Evolutionary conservation across 2,113 vertebrate species (phyloP).

Genomic region (Electrona antarctica): DNA sequence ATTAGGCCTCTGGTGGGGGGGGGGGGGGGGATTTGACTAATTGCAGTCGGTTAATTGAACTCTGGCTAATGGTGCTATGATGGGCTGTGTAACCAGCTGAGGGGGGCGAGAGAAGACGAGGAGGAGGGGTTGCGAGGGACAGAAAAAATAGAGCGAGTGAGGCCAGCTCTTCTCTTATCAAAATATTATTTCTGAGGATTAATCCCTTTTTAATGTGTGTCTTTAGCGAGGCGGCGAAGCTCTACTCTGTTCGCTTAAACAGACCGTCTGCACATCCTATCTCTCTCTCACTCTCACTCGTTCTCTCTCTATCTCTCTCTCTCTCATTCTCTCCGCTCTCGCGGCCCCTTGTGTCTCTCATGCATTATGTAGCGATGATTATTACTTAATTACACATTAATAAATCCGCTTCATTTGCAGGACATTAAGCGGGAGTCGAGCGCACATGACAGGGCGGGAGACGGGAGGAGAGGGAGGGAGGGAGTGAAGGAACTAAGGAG

Average conservation of each 20-base stretch:
- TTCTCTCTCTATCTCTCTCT: conserved; percentile 51
- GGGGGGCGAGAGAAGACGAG: conserved; percentile 32
- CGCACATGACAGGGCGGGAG: conserved; percentile 70
- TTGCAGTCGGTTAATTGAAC: conserved; percentile 72
- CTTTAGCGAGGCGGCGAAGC: conserved; percentile 71
- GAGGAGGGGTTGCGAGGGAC: conserved; percentile 12
- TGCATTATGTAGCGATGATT: conserved; percentile 86
- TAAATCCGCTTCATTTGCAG: conserved; percentile 86
- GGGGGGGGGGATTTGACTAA: conserved; percentile 49
- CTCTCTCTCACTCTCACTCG: conserved; percentile 62
- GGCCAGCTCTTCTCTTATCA: conserved; percentile 75
- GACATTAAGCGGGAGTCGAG: conserved; percentile 82
- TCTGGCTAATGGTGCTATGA: conserved; percentile 50
- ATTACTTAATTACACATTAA: conserved; percentile 88
- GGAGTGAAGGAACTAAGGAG: conserved; percentile 26
- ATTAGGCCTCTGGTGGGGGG: conserved; percentile 53
- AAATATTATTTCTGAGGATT: conserved; percentile 83
- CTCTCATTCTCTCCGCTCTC: conserved; percentile 66
- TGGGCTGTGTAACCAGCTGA: conserved; percentile 52
- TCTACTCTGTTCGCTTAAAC: conserved; percentile 64
- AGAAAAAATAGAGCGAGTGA: conserved; percentile 42
- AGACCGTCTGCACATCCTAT: conserved; percentile 55
- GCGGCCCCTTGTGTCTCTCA: conserved; percentile 78
- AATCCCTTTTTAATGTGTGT: conserved; percentile 83
- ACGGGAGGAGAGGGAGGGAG: conserved; percentile 26